These are phyloP conservation scores for Branchinecta lynchi DNA, from an alignment of 1,140 invertebrate genomes.

Conservation along the genomic window DNA sequence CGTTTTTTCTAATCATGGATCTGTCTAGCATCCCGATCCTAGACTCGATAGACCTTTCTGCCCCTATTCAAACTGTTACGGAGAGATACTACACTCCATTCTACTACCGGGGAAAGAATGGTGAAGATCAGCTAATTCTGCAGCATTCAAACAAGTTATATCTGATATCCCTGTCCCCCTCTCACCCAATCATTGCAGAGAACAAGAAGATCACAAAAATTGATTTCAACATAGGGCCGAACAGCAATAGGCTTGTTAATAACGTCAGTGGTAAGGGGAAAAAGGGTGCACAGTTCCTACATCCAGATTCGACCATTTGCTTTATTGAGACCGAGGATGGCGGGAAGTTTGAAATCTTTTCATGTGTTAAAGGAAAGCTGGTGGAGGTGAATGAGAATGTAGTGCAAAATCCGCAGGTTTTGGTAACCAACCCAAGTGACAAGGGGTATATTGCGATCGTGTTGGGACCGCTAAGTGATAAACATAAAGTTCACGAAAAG, in stretches of 20 bases:
- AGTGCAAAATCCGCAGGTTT: background rate
- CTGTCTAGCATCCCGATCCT: no score
- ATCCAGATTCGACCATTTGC: background rate
- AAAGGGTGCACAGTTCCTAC: background rate
- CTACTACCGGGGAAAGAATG: background rate
- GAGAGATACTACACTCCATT: background rate
- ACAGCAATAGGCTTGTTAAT: background rate
- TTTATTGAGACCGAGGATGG: background rate
- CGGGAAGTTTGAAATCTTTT: background rate
- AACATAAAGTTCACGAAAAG: background rate
- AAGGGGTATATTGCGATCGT: background rate
- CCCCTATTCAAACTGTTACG: background rate
- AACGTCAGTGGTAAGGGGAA: background rate
- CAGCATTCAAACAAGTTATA: background rate
- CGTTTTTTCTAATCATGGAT: no score
- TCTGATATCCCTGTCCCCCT: background rate
- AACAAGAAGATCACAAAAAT: background rate
- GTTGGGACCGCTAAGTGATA: background rate
- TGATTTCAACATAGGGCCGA: background rate
- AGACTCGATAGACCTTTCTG: background rate
- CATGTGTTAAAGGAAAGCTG: background rate
- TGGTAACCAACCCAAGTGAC: background rate
- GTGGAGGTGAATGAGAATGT: background rate
- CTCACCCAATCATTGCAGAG: background rate
- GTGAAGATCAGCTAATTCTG: background rate